phyloP scores from a whole-genome alignment of 2,888 invertebrate genomes.

The Pyrgus malvae region DNA sequence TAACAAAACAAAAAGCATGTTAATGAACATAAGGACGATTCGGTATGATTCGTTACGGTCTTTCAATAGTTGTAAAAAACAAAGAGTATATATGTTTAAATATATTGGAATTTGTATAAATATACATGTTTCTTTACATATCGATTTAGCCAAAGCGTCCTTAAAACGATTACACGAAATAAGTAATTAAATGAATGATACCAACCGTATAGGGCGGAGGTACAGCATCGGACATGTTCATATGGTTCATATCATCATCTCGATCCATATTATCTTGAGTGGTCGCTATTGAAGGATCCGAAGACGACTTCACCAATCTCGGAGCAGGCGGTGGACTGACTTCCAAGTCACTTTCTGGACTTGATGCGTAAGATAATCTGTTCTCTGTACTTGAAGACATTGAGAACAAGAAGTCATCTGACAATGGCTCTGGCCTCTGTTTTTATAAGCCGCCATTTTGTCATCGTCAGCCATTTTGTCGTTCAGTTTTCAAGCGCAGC shows the following conservation, averaged over 20 bases:
- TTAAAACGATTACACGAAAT: neutral
- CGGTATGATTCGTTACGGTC: no score
- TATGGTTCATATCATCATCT: conserved; percentile 80
- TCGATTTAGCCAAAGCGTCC: no score
- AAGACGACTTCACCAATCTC: conserved; percentile 90
- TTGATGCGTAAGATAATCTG: conserved; percentile 96
- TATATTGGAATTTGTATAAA: no score
- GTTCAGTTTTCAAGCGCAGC: conserved; percentile 43
- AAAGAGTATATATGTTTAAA: no score
- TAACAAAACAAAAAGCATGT: conserved; percentile 20
- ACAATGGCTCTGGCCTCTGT: conserved; percentile 97
- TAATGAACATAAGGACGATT: neutral
- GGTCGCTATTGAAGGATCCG: conserved; percentile 96
- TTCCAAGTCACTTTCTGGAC: conserved; percentile 95
- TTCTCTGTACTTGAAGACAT: conserved; percentile 92
- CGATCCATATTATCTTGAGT: conserved; percentile 92
- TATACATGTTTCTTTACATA: no score
- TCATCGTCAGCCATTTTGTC: conserved; percentile 53
- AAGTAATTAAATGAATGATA: conserved; percentile 38
- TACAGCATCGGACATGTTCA: conserved; percentile 84
- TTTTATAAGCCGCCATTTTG: conserved; percentile 48
- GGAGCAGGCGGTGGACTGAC: conserved; percentile 91
- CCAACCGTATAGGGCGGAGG: conserved; percentile 94
- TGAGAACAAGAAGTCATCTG: conserved; percentile 99
- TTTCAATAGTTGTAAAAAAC: no score